Percentiles rank a stretch among this genome's conserved stretches.
These are phyloP conservation scores for Steatornis caripensis DNA, from an alignment of 2,113 vertebrate species.

Conservation along the genomic window DNA sequence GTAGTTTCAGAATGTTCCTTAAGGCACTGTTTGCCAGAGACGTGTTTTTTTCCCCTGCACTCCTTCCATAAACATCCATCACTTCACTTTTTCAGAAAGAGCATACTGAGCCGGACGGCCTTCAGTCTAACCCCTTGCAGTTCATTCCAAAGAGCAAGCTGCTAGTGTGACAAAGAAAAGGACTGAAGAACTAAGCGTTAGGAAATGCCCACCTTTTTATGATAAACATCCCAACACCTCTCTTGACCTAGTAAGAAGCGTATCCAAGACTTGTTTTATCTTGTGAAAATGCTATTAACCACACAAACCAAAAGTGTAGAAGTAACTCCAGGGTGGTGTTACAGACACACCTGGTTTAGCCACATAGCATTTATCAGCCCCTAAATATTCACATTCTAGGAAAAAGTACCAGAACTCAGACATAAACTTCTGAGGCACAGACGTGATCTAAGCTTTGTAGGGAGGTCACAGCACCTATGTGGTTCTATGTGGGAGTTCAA, in stretches of 20 bases:
- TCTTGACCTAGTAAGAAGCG: neutral
- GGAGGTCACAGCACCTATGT: fast-evolving
- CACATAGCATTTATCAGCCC: neutral
- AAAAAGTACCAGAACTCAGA: neutral
- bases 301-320: fast-evolving
- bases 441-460: neutral
- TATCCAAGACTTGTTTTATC: neutral
- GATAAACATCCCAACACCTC: neutral
- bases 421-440: neutral
- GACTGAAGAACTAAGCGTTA: neutral
- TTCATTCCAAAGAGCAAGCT: neutral
- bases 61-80: neutral
- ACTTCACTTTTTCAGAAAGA: neutral
- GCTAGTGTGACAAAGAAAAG: neutral
- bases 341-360: neutral
- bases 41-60: neutral
- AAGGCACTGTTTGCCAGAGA: neutral
- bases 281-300: neutral
- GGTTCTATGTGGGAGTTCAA: neutral
- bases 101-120: neutral
- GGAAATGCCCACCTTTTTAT: neutral
- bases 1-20: neutral
- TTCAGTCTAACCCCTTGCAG: neutral
- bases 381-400: neutral
- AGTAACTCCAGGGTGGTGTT: neutral